phyloP scores from a whole-genome alignment of 1,140 invertebrate species.

The Brachionus rotundiformis region DNA sequence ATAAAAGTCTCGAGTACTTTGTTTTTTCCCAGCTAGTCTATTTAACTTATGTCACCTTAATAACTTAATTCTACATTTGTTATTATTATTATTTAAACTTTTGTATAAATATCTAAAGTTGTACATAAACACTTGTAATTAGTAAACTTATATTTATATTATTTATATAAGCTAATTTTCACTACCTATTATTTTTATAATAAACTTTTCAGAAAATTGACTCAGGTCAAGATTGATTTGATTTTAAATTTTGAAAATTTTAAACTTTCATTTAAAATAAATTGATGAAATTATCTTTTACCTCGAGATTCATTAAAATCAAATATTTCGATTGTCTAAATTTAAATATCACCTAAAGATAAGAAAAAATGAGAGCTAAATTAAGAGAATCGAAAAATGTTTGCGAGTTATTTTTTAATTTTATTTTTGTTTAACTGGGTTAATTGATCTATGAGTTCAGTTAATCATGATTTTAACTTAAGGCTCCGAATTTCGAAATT shows the following conservation, averaged over 20 bases:
- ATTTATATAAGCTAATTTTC: background rate
- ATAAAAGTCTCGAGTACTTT: background rate
- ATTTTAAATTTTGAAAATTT: background rate
- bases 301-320: background rate
- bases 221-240: background rate
- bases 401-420: background rate
- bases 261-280: background rate
- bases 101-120: background rate
- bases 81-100: background rate
- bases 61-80: background rate
- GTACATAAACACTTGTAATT: background rate
- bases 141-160: background rate
- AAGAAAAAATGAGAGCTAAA: background rate
- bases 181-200: background rate
- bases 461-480: background rate
- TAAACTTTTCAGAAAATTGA: background rate
- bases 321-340: background rate
- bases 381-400: background rate
- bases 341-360: background rate
- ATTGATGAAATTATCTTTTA: background rate
- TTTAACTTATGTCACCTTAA: background rate
- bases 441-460: slow-evolving; percentile 17
- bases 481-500: background rate
- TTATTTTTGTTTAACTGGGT: slow-evolving; percentile 1
- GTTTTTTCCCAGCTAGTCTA: background rate